Evolutionary conservation across 2,797 vertebrate species (phyloP).

Genomic region (Pteronotus mesoamericanus): DNA sequence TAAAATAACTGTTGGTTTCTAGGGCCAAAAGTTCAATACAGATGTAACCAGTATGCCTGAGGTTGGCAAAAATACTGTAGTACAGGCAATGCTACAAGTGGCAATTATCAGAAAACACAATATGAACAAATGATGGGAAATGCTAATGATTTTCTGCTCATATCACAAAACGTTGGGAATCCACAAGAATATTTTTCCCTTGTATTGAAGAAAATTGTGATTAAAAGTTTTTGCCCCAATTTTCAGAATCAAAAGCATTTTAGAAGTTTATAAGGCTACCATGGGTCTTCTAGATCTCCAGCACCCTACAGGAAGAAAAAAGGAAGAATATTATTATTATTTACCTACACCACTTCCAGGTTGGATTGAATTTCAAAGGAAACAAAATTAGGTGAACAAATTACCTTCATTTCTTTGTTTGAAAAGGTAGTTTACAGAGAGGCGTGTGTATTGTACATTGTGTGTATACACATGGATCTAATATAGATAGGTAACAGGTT

Average conservation of each 20-base stretch:
- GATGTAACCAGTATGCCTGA: conserved; percentile 81
- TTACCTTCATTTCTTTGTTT: conserved; percentile 57
- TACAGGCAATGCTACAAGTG: conserved; percentile 86
- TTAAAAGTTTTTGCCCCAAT: conserved; percentile 86
- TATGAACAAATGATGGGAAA: conserved; percentile 87
- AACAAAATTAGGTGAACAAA: conserved; percentile 55
- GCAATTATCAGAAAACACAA: conserved; percentile 85
- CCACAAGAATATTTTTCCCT: conserved; percentile 87
- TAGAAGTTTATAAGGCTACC: conserved; percentile 93
- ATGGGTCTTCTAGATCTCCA: conserved; percentile 95
- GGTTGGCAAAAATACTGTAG: conserved; percentile 85
- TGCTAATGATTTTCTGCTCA: conserved; percentile 86
- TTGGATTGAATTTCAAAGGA: conserved; percentile 78
- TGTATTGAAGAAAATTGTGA: conserved; percentile 86
- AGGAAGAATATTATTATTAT: conserved; percentile 83
- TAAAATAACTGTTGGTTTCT: conserved; percentile 79
- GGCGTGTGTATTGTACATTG: background rate
- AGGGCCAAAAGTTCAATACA: conserved; percentile 82
- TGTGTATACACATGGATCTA: background rate
- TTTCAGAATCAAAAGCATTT: conserved; percentile 91
- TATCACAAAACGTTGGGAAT: conserved; percentile 87
- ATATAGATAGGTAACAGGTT: background rate
- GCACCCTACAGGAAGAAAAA: conserved; percentile 91
- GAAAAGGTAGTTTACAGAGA: conserved; percentile 64
- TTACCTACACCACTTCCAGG: conserved; percentile 73